Base-by-base conservation (phyloP, 1,140 invertebrate species). In the Caenorhabditis tropicalis region DNA sequence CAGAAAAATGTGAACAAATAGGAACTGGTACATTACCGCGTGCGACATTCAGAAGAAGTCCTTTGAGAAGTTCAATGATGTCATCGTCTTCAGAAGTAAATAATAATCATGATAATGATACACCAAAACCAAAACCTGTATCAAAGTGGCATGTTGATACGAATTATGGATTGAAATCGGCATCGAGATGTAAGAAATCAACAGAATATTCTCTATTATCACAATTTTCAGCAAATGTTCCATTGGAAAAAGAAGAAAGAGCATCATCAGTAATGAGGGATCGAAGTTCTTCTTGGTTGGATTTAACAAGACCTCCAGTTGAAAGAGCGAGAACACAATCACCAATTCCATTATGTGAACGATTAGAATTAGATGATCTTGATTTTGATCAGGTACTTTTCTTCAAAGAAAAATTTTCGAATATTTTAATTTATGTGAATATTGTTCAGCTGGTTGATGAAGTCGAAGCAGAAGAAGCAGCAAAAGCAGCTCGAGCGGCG, bases 11-110 rank as follows among this genome's bases (percentile, higher is more conserved):
- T 16, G 79, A 49, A 33, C 79, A 51, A 60, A 43, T 43, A n/a
- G 53, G 48, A 56, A 56, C 43, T 27, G 43, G 82, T 70, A 46
- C 36, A 33, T 29, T 65, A 29, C 58, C 56, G 19, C 19, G 82
- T 70, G 65, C 65, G 12, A 46, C 36, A 43, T 74, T 74, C 29
- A 39, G 65, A 43, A 74, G 65, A 74, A 74, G 65, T 74, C 65
- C 65, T 0, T 15, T 74, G 36, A 39, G 65, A 74, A 74, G 65
- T 74, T 74, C 65, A 43, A 74, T 74, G 65, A 74, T 74, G 65
- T 74, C 65, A 15, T 74, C 65, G n/a, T 74, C 65, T 74, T 74
- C 65, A 46, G 65, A 74, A 74, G 65, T 74, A 4, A 74, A 74
- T 9, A 74, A 74, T 36, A 74, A 74, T 43, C 36, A 43, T 43